Percentiles rank a stretch among this genome's conserved stretches.
These are phyloP conservation scores for Xenentodon cancila DNA, from an alignment of 2,797 vertebrate species.

Conservation along the genomic window DNA sequence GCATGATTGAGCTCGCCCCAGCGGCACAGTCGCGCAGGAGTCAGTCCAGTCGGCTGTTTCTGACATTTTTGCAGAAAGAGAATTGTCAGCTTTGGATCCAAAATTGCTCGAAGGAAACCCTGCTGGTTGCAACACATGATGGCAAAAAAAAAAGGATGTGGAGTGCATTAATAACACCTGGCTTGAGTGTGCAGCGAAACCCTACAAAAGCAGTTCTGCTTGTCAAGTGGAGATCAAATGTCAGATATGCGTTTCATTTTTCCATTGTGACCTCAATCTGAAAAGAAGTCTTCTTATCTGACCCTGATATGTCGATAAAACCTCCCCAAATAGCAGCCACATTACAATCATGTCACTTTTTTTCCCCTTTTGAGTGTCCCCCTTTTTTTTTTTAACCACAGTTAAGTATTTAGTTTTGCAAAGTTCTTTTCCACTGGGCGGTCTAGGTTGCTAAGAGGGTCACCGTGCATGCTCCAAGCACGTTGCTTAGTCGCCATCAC, in stretches of 20 bases:
- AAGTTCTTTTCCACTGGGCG: conserved; percentile 33
- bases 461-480: conserved; percentile 9
- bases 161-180: background rate
- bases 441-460: conserved; percentile 43
- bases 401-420: conserved; percentile 6
- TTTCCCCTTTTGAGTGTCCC: conserved; percentile 17
- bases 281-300: conserved; percentile 36
- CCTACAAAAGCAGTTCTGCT: background rate
- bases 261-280: conserved; percentile 47
- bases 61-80: conserved; percentile 17
- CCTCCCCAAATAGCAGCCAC: conserved; percentile 27
- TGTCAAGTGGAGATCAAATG: conserved; percentile 13
- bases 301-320: conserved; percentile 17
- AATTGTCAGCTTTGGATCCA: background rate
- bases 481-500: conserved; percentile 29
- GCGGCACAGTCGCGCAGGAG: background rate
- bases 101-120: conserved; percentile 52
- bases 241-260: conserved; percentile 42
- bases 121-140: conserved; percentile 16
- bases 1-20: background rate
- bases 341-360: conserved; percentile 11
- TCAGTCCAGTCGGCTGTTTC: conserved; percentile 1
- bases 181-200: conserved; percentile 1
- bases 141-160: background rate
- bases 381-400: conserved; percentile 23